phyloP scores from a whole-genome alignment of 2,888 invertebrate genomes.

The Tridacna gigas region DNA sequence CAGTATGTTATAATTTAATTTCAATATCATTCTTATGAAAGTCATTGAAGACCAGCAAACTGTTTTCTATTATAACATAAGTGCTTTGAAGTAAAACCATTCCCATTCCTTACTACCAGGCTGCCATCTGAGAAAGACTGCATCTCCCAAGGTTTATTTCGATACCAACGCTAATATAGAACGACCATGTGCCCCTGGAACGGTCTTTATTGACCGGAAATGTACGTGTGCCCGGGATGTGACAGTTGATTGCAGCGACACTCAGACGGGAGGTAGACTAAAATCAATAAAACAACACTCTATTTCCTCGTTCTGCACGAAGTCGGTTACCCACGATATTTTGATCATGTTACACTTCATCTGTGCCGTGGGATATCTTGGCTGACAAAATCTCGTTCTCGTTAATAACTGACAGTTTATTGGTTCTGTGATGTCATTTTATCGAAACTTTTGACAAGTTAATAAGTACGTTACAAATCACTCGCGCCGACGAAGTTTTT shows the following conservation, averaged over 20 bases:
- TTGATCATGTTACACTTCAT: too few relatives aligned
- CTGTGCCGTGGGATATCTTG: too few relatives aligned
- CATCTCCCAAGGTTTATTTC: constrained; percentile 59
- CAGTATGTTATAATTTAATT: neutral
- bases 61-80: neutral
- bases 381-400: too few relatives aligned
- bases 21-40: too few relatives aligned
- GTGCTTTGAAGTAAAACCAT: neutral
- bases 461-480: too few relatives aligned
- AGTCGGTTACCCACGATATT: too few relatives aligned
- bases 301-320: too few relatives aligned
- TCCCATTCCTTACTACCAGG: constrained; percentile 40
- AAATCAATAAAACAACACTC: neutral
- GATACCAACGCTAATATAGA: constrained; percentile 62
- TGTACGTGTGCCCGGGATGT: constrained; percentile 66
- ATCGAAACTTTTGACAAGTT: too few relatives aligned
- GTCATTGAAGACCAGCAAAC: neutral
- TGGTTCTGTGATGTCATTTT: too few relatives aligned
- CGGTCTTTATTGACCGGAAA: constrained; percentile 59
- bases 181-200: constrained; percentile 66
- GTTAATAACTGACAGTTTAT: too few relatives aligned
- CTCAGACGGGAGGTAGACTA: constrained; percentile 46
- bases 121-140: constrained; percentile 62
- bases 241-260: constrained; percentile 50
- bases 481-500: too few relatives aligned